phyloP scores from a whole-genome alignment of 2,888 invertebrate species.

The Iselma pallidipennis region DNA sequence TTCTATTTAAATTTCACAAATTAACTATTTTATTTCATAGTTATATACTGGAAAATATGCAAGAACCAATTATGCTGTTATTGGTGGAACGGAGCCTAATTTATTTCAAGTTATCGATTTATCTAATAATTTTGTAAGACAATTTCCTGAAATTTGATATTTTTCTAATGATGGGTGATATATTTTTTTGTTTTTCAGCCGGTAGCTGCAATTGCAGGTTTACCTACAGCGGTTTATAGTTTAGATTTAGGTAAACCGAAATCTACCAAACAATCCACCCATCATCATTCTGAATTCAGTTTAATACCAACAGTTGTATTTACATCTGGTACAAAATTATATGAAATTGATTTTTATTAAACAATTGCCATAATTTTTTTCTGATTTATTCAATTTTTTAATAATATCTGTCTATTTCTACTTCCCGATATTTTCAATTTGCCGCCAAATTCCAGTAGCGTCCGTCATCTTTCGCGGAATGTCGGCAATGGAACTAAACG shows the following conservation, averaged over 20 bases:
- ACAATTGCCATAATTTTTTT: slow-evolving; percentile 36
- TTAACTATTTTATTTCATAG: slow-evolving; percentile 4
- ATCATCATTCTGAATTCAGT: slow-evolving; percentile 35
- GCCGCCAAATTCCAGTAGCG: no score
- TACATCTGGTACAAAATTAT: slow-evolving; percentile 59
- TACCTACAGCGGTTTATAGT: slow-evolving; percentile 62
- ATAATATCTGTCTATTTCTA: no score
- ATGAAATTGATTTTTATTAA: slow-evolving; percentile 55
- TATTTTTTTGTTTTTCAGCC: slow-evolving; percentile 55
- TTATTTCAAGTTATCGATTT: slow-evolving; percentile 44
- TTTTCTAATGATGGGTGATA: no score
- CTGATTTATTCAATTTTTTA: slow-evolving; percentile 41
- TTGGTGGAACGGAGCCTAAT: neutral
- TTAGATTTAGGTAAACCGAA: slow-evolving; percentile 62
- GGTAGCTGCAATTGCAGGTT: slow-evolving; percentile 59
- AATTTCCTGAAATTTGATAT: slow-evolving; percentile 34
- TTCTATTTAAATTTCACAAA: slow-evolving; percentile 19
- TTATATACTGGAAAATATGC: neutral
- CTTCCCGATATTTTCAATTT: no score
- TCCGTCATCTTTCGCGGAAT: no score
- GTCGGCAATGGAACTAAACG: no score
- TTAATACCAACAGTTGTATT: slow-evolving; percentile 60
- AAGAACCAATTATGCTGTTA: neutral
- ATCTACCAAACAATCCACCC: slow-evolving; percentile 21
- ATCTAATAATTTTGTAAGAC: slow-evolving; percentile 55